Evolutionary conservation across 1,140 invertebrate genomes (phyloP).

Genomic region (Belonocnema kinseyi): DNA sequence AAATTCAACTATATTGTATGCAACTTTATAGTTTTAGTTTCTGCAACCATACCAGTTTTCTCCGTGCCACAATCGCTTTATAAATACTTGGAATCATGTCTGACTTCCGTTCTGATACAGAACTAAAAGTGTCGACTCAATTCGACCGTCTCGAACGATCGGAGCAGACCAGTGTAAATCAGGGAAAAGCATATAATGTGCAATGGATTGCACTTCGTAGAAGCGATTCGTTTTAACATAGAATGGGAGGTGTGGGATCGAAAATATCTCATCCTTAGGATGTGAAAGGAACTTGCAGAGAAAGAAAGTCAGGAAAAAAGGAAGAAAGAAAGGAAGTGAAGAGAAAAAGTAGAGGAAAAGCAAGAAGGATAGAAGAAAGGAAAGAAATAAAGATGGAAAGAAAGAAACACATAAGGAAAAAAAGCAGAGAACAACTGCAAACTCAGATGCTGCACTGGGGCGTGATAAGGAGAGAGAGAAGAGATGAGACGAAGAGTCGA

Average conservation of each 20-base stretch:
- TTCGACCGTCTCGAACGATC: constrained; percentile 1
- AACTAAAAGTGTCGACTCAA: constrained; percentile 6
- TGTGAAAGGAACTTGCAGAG: neutral
- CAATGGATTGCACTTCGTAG: constrained; percentile 8
- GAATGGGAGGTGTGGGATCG: constrained; percentile 1
- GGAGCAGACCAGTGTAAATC: neutral
- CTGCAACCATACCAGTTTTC: too few species aligned
- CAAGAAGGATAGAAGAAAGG: constrained; percentile 19
- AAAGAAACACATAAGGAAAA: neutral
- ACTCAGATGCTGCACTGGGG: neutral
- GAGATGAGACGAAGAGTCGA: constrained; percentile 35
- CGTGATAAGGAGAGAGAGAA: constrained; percentile 37
- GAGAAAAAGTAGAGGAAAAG: constrained; percentile 1
- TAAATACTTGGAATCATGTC: neutral
- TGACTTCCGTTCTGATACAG: neutral
- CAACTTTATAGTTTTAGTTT: too few species aligned
- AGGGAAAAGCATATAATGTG: neutral
- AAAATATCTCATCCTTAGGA: constrained; percentile 8
- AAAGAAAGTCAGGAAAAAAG: constrained; percentile 7
- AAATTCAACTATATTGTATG: too few species aligned
- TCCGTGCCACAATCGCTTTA: neutral
- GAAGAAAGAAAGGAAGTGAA: neutral
- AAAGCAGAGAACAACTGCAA: neutral
- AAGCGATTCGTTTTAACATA: neutral
- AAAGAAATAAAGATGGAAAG: constrained; percentile 12